These are phyloP conservation scores for Mercenaria mercenaria DNA, from an alignment of 1,140 invertebrate genomes.

Conservation along the genomic window DNA sequence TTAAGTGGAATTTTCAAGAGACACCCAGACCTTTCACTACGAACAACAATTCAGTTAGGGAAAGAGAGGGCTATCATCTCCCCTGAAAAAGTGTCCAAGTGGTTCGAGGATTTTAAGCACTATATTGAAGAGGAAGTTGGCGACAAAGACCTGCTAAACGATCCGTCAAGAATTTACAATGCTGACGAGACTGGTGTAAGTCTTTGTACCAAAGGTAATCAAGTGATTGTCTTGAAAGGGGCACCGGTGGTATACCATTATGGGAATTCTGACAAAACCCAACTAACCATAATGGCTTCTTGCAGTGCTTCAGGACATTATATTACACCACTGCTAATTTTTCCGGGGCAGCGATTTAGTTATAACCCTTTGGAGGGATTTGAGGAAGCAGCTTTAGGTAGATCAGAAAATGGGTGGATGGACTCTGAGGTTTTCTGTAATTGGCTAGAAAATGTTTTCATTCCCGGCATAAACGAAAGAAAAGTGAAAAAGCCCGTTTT, in stretches of 20 bases:
- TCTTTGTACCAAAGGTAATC: slow-evolving; percentile 2
- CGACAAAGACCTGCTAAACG: background rate
- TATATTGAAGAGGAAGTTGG: slow-evolving; percentile 11
- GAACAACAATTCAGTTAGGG: too few relatives aligned
- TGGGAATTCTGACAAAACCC: background rate
- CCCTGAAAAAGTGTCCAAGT: background rate
- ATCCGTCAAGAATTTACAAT: slow-evolving; percentile 16
- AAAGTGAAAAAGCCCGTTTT: too few relatives aligned
- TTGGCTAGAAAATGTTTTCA: slow-evolving; percentile 12
- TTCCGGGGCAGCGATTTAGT: background rate
- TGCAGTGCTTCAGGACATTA: background rate
- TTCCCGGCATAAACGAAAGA: background rate
- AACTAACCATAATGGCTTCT: background rate
- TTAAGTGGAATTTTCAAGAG: slow-evolving; percentile 6
- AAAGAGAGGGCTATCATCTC: too few relatives aligned
- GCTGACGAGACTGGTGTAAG: slow-evolving; percentile 7
- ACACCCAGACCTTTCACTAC: background rate
- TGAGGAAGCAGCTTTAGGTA: slow-evolving; percentile 20
- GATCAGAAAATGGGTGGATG: slow-evolving; percentile 19
- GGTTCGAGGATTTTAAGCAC: background rate
- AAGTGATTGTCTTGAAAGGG: background rate
- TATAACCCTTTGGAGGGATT: slow-evolving; percentile 5
- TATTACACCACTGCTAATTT: background rate
- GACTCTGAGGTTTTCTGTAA: background rate
- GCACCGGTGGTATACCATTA: background rate